Base-by-base conservation (phyloP, 2,797 vertebrate species). In the Botia almorhae region DNA sequence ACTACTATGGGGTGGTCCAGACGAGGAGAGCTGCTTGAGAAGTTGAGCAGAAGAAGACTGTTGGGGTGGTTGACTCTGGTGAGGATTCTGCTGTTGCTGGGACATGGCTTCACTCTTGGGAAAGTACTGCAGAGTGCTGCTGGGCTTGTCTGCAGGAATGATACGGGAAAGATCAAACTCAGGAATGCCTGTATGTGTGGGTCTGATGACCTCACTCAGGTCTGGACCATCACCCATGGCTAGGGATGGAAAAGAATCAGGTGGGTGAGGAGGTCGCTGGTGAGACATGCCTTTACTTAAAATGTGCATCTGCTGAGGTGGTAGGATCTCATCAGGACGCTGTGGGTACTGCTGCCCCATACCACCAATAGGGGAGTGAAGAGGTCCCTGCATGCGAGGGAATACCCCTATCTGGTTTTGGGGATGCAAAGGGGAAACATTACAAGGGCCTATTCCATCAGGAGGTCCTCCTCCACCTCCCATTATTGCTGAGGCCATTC, bases 91-190 rank as follows among this genome's bases (percentile, higher is more conserved):
- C 90, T 73, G 92, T 76, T 86, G 88, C 64, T 93, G 92, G 48
- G 85, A 82, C 87, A 94, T 94, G 81, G 88, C 90, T 87, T 95
- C 94, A 0, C 88, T 96, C 90, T 98, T 98, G 74, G 98, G 98
- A 87, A 99, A 99, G 92, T 99, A 99, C 92, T 98, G 97, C 85
- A 99, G 94, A 58, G 98, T 99, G 95, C 97, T 98, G 90, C 97
- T 99, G 69, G 98, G 98, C 88, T 99, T 99, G 92, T 99, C 98
- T 0, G 98, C 95, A 0, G 98, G 98, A 93, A 99, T 99, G 94
- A 99, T 99, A 84, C 97, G 94, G 29, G 98, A 99, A 29, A 99
- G 93, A 90, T 99, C 98, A 60, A 99, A 99, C 89, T 99, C 97
- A 0, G 98, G 98, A 89, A 99, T 99, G n/a, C 98, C 98, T 0